Conservation (phyloP, 2,888 invertebrate species). For the Laothoe populi region DNA sequence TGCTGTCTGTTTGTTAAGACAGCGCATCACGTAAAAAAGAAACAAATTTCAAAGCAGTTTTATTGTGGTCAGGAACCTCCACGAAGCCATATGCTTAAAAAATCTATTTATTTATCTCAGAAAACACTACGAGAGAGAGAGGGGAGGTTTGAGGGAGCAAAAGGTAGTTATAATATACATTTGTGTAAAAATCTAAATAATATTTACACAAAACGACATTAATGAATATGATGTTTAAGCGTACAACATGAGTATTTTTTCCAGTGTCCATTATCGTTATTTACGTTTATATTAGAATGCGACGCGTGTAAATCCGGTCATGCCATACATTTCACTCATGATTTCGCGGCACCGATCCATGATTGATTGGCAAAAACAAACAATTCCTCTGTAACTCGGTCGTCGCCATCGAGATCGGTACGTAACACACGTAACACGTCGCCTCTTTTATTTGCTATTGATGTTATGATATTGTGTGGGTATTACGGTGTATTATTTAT, state of each 20-base stretch:
- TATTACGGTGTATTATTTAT: constrained; percentile 35
- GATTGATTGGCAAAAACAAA: constrained; percentile 48
- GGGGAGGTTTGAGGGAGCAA: too few species aligned
- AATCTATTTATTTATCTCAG: too few species aligned
- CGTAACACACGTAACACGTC: constrained; percentile 36
- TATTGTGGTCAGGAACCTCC: too few species aligned
- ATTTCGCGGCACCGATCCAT: constrained; percentile 39
- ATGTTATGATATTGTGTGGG: constrained; percentile 22
- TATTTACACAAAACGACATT: constrained; percentile 15
- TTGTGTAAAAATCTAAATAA: not conserved
- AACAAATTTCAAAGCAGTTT: too few species aligned
- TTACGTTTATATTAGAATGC: constrained; percentile 30
- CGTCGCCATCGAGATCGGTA: constrained; percentile 27
- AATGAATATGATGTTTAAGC: constrained; percentile 2
- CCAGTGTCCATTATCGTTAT: constrained; percentile 34
- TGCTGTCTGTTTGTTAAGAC: too few species aligned
- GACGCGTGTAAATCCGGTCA: constrained; percentile 3
- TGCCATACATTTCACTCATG: constrained; percentile 3
- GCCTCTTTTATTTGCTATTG: constrained; percentile 38
- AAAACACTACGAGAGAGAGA: too few species aligned
- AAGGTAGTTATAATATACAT: not conserved
- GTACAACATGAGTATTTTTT: not conserved
- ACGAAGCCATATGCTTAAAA: too few species aligned
- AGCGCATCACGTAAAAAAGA: too few species aligned
- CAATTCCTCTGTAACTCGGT: constrained; percentile 38